phyloP scores from a whole-genome alignment of 2,797 vertebrate genomes.

The Cyprinodon diabolis region DNA sequence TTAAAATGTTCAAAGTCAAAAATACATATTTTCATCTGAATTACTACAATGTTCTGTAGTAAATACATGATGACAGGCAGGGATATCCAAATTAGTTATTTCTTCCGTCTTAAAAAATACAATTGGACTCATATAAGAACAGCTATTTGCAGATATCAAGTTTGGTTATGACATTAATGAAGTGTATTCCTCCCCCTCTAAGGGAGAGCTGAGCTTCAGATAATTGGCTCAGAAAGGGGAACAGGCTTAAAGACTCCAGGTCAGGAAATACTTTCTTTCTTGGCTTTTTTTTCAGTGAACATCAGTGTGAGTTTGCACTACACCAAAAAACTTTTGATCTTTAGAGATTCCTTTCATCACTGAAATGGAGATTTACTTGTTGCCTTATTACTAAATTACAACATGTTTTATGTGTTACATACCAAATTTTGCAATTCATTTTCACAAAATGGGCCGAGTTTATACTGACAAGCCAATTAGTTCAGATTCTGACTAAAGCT shows the following conservation, averaged over 20 bases:
- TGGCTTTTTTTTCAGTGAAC: not conserved
- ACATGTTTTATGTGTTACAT: too few species aligned
- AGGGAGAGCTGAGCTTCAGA: not conserved
- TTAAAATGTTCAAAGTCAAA: not conserved
- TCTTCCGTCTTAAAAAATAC: not conserved
- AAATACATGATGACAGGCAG: not conserved
- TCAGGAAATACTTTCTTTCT: not conserved
- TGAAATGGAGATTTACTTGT: too few species aligned
- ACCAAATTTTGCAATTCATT: too few species aligned
- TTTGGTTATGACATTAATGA: not conserved
- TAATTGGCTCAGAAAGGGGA: not conserved
- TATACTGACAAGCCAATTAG: too few species aligned
- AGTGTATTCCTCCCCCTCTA: not conserved
- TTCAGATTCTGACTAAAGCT: not conserved
- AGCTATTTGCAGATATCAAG: not conserved
- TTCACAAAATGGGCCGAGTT: too few species aligned
- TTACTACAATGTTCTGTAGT: not conserved
- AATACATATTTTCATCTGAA: not conserved
- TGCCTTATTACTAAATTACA: too few species aligned
- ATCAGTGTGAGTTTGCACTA: not conserved
- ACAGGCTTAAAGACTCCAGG: not conserved
- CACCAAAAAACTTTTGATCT: too few species aligned
- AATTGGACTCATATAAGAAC: not conserved
- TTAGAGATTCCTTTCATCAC: too few species aligned
- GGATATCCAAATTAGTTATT: not conserved